Evolutionary conservation across 2,888 invertebrate species (phyloP).

Genomic region (Cataglyphis livida): DNA sequence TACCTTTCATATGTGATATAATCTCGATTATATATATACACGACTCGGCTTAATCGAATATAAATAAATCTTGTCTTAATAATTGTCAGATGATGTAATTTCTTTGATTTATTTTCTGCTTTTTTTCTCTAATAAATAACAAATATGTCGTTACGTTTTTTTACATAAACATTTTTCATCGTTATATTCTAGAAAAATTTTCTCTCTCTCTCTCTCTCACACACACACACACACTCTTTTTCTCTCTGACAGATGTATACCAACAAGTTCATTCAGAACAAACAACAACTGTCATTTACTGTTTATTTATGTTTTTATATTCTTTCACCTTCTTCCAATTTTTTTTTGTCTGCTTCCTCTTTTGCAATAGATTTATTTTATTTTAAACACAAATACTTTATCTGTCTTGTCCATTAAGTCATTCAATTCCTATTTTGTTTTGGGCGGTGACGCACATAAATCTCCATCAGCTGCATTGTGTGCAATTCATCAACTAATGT

Average conservation of each 20-base stretch:
- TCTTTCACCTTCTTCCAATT: background rate
- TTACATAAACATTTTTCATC: background rate
- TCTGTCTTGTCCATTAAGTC: background rate
- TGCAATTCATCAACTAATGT: conserved; percentile 32
- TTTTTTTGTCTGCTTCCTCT: background rate
- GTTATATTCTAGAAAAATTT: background rate
- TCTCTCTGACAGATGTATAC: too few relatives aligned
- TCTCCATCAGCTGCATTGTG: conserved; percentile 55
- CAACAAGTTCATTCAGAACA: too few relatives aligned
- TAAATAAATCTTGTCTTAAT: background rate
- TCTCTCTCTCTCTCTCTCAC: background rate
- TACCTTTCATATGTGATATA: background rate
- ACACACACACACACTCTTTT: too few relatives aligned
- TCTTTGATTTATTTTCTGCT: background rate
- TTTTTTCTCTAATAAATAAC: background rate
- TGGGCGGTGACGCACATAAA: conserved; percentile 50
- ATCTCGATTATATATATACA: background rate
- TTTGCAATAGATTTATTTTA: background rate
- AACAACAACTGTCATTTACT: background rate
- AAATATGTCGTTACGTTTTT: background rate
- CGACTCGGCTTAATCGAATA: background rate
- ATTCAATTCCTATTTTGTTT: conserved; percentile 27
- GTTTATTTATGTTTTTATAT: background rate
- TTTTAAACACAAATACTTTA: background rate
- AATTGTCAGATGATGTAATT: background rate